A percentile compares a stretch with the other conserved stretches of the same genome.
phyloP scores from a whole-genome alignment of 2,888 invertebrate genomes.

The Cordilura impudica region DNA sequence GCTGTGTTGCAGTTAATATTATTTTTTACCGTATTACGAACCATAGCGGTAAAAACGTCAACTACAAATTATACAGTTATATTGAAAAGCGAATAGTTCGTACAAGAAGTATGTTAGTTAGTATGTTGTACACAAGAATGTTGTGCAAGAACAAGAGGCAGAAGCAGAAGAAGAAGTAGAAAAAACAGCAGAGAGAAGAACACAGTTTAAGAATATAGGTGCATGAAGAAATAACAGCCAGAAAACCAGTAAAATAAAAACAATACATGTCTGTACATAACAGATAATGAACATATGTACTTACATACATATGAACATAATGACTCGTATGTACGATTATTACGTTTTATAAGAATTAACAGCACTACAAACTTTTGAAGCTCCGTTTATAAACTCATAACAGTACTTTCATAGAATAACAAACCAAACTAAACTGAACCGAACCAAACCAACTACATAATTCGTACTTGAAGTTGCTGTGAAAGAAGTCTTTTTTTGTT shows the following conservation, averaged over 20 bases:
- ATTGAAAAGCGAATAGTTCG: conserved; percentile 8
- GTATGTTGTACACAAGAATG: conserved; percentile 57
- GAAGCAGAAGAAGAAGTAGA: conserved; percentile 6
- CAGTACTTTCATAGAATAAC: conserved; percentile 12
- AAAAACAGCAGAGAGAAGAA: too few species aligned
- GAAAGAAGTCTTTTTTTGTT: background rate
- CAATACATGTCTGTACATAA: background rate
- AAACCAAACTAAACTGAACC: background rate
- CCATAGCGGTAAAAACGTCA: conserved; percentile 78
- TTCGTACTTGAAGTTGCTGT: background rate
- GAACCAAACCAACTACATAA: background rate
- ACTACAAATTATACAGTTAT: conserved; percentile 78
- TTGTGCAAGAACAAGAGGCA: conserved; percentile 54
- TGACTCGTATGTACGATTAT: conserved; percentile 5
- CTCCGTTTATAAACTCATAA: conserved; percentile 24
- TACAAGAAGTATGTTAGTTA: conserved; percentile 10
- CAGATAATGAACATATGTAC: background rate
- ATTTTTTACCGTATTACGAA: conserved; percentile 78
- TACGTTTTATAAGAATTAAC: conserved; percentile 15
- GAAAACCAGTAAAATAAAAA: conserved; percentile 41
- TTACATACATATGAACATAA: background rate
- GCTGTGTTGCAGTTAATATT: conserved; percentile 39
- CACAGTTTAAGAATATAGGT: too few species aligned
- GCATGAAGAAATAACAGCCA: conserved; percentile 21
- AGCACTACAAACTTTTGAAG: conserved; percentile 27